Percentiles rank a stretch among this genome's conserved stretches.
These are phyloP conservation scores for Arvicanthis niloticus DNA, from an alignment of 2,113 vertebrate species.

Conservation along the genomic window DNA sequence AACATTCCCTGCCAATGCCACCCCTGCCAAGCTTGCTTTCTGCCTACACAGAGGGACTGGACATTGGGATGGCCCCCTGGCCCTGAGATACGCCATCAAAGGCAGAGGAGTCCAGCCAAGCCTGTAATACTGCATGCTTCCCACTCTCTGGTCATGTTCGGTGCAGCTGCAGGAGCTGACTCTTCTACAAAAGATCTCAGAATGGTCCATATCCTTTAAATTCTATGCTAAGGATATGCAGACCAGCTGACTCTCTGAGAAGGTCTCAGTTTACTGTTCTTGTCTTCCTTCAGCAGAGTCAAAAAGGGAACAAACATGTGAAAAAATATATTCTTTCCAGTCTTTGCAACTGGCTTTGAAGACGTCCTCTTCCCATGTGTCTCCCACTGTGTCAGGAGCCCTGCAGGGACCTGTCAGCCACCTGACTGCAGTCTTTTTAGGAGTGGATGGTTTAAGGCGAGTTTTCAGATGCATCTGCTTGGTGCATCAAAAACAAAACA, in stretches of 20 bases:
- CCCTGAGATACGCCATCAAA: background rate
- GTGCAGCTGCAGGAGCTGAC: background rate
- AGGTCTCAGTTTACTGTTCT: background rate
- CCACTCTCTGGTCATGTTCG: background rate
- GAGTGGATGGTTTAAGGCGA: conserved; percentile 19
- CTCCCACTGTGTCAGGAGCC: background rate
- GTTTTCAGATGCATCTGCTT: conserved; percentile 48
- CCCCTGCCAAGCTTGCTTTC: background rate
- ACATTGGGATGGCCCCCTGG: background rate
- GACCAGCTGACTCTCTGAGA: background rate
- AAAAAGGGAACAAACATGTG: background rate
- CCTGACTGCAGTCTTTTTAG: background rate
- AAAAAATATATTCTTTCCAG: background rate
- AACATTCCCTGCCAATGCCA: background rate
- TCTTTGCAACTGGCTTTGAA: background rate
- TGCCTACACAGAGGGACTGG: background rate
- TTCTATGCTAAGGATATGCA: background rate
- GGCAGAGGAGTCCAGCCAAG: background rate
- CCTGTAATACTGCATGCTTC: background rate
- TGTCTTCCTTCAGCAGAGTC: background rate
- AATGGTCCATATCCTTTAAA: background rate
- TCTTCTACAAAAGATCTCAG: background rate
- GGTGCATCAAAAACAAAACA: background rate
- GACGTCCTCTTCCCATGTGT: background rate
- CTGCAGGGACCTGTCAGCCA: background rate